These are phyloP conservation scores for Xiphophorus birchmanni DNA, from an alignment of 2,797 vertebrate genomes.

Conservation along the genomic window DNA sequence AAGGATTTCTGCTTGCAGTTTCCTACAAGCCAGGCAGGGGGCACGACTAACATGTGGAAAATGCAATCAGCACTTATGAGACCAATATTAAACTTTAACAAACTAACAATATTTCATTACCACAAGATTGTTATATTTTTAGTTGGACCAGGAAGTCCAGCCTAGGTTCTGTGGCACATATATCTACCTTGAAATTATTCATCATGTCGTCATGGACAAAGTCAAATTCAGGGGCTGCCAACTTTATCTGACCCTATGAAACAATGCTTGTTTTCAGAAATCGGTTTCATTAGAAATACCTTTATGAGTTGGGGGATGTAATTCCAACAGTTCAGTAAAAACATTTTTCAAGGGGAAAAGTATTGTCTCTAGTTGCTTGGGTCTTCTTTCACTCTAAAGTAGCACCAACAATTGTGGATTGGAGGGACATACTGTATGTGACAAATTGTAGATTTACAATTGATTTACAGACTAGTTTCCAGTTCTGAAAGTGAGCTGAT, in stretches of 20 bases:
- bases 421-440: not conserved
- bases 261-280: not conserved
- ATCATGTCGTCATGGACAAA: not conserved
- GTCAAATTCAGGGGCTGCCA: no score
- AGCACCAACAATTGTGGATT: constrained; percentile 38
- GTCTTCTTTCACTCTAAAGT: constrained; percentile 23
- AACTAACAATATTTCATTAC: not conserved
- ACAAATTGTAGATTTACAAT: constrained; percentile 51
- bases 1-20: not conserved
- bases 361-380: not conserved
- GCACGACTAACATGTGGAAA: not conserved
- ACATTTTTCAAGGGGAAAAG: constrained; percentile 42
- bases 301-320: not conserved
- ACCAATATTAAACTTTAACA: not conserved
- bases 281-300: not conserved
- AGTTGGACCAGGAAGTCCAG: not conserved
- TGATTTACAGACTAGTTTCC: constrained; percentile 67
- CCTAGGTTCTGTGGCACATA: not conserved
- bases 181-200: not conserved
- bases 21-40: not conserved
- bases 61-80: not conserved
- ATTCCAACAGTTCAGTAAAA: not conserved
- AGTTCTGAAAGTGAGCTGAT: constrained; percentile 62
- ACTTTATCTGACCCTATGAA: no score
- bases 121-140: not conserved